Base-by-base conservation (phyloP, 2,888 invertebrate species). In the Eurois occulta region DNA sequence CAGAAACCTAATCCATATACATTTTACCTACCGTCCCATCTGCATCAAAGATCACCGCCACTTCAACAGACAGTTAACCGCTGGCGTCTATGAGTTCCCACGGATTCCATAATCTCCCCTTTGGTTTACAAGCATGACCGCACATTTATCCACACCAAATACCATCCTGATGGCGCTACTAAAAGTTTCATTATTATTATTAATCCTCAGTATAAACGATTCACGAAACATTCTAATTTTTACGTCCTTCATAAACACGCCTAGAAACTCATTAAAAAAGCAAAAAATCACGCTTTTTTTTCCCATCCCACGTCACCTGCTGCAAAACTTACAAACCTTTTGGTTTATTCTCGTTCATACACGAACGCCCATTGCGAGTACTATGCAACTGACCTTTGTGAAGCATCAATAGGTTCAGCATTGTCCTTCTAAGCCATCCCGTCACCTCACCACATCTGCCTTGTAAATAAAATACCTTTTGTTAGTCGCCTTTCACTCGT, bases 51-150 rank as follows among this genome's bases (percentile, higher is more conserved):
- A 86, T 75, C 77, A 79, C 28, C 24, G 65, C 41, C 64, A 52
- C 70, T 38, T 77, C 73, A 70, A 71, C 80, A 55, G 78, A 58
- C 82, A 75, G 79, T 81, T 85, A 85, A 80, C 86, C 76, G 77
- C 60, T 66, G 58, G 60, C 84, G 81, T 89, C 88, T 89, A 88
- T 89, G n/a, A n/a, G n/a, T n/a, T n/a, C n/a, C n/a, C n/a, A n/a
- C n/a, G n/a, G n/a, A n/a, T n/a, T n/a, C n/a, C n/a, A n/a, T n/a
- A n/a, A n/a, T n/a, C n/a, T n/a, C n/a, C n/a, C n/a, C n/a, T n/a
- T n/a, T n/a, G n/a, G n/a, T n/a, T n/a, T n/a, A n/a, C n/a, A n/a
- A n/a, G n/a, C n/a, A n/a, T n/a, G n/a, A n/a, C n/a, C n/a, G n/a
- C n/a, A n/a, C n/a, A n/a, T n/a, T n/a, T n/a, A n/a, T n/a, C n/a